Evolutionary conservation across 2,113 vertebrate genomes (phyloP), one percentile per base, ranked within the genome.

Genomic region (Nanger granti): DNA sequence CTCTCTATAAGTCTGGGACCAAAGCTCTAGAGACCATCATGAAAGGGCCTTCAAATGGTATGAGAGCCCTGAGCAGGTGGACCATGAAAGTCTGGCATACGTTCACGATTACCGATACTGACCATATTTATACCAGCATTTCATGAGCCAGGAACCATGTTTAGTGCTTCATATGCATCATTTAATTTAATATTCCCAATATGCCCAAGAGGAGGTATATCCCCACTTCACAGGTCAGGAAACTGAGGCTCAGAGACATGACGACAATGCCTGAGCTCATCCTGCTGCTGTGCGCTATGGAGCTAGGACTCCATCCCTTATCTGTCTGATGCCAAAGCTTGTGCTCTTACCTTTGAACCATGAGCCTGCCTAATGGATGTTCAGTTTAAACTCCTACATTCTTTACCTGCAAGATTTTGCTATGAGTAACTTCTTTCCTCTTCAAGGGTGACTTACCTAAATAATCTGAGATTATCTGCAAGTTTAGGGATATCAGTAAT

Each of bases 401-500:
- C 80, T 97, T 87, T 37, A 95, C 47, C n/a, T 86, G 22, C 1
- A 91, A 69, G 17, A 18, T 31, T 97, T 95, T 97, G 7, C 82
- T 93, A 92, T 31, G 20, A 59, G 41, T 90, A 41, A 37, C 94
- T 92, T 22, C 17, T 87, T 62, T 73, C 60, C 14, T 41, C 91
- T 94, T 91, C 52, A 59, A 88, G 73, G 93, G 80, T 88, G 96
- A 98, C 99, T 99, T 99, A 99, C 99, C 99, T 99, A 98, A 99
- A 99, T 95, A 99, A 99, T 97, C 98, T 99, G 94, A 99, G 99
- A 98, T 99, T 97, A 98, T 99, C 99, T 97, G 99, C 99, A 97
- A 99, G 99, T 97, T 99, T 99, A 34, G 99, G 99, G 98, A 99
- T 99, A 98, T 99, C 99, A 98, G 99, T 99, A 98, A 99, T 99